Evolutionary conservation across 1,140 invertebrate species (phyloP).

Genomic region (Chymomyza costata): DNA sequence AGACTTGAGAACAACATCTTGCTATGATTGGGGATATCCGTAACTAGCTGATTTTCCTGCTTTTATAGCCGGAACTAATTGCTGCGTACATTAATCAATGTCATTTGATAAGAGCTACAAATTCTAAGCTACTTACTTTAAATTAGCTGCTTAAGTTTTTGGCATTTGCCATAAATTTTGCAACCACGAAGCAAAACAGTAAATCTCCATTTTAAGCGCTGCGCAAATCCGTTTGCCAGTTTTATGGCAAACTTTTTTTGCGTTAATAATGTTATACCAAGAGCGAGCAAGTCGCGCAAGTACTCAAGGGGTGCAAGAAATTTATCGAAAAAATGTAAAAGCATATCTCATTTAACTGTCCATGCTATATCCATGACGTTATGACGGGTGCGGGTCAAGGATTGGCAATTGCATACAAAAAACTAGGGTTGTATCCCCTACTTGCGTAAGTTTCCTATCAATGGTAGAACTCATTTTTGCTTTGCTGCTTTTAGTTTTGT

Average conservation of each 20-base stretch:
- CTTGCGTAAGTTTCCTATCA: slow-evolving; percentile 32
- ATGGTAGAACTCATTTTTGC: slow-evolving; percentile 34
- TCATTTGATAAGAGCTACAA: slow-evolving; percentile 37
- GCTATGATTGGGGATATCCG: background rate
- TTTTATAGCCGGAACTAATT: slow-evolving; percentile 20
- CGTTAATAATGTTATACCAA: slow-evolving; percentile 63
- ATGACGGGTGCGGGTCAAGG: slow-evolving; percentile 71
- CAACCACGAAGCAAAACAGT: no score
- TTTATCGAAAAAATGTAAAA: slow-evolving; percentile 72
- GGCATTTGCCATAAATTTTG: slow-evolving; percentile 51
- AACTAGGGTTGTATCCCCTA: slow-evolving; percentile 7
- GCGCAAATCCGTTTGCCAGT: slow-evolving; percentile 65
- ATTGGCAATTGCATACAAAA: slow-evolving; percentile 44
- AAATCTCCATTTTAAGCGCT: slow-evolving; percentile 66
- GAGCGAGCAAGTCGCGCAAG: background rate
- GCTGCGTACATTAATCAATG: slow-evolving; percentile 36
- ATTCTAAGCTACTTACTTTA: slow-evolving; percentile 11
- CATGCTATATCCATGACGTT: slow-evolving; percentile 42
- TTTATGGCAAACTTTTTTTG: slow-evolving; percentile 55
- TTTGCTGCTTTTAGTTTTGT: slow-evolving; percentile 8
- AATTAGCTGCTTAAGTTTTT: no score
- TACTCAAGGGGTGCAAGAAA: slow-evolving; percentile 30
- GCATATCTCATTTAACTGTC: slow-evolving; percentile 68
- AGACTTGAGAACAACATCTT: slow-evolving; percentile 25
- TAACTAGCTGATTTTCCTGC: background rate